Evolutionary conservation across 1,140 invertebrate genomes (phyloP), one percentile per base, ranked within the genome.

Genomic region (Sminthurides bifidus): DNA sequence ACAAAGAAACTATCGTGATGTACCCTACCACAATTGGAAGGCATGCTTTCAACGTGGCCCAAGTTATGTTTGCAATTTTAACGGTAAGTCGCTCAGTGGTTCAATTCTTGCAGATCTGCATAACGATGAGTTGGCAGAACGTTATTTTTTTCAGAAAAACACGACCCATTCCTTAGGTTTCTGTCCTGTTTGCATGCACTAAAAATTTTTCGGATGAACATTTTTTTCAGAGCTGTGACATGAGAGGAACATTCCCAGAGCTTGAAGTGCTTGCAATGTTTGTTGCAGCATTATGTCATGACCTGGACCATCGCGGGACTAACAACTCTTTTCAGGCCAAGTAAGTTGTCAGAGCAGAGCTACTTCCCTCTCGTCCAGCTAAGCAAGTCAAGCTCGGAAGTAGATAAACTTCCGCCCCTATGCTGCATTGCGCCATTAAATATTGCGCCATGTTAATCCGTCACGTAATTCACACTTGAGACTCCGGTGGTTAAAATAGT

Each of bases 1-100:
- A 14, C 76, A 76, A 63, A 79, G 77, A 64, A 80, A 80, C 64
- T 80, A 80, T 63, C 66, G 78, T 15, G 72, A 73, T 43, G 76
- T 80, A 6, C 75, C 75, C 1, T 80, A 79, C 27, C 57, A 59
- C 26, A 54, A 54, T 50, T 54, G 52, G 51, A n/a, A 50, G 52
- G 59, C 76, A 78, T 68, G 76, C 75, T 17, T 76, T 77, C 65
- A 77, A 77, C 64, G 76, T 77, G 27, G 71, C 74, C 45, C 76
- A 77, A 61, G 72, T 73, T 29, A 77, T 77, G 76, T 77, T 76
- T 64, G 70, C 72, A 23, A 75, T 77, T 60, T 61, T 71, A 23
- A 71, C 65, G 58, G 71, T 72, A 68, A 65, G 54, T 59, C 19
- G 24, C 17, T 37, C 33, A 37, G 33, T 37, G 12, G 33, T 37